Evolutionary conservation across 1,140 invertebrate genomes (phyloP).

Genomic region (Eupristina koningsbergeri): DNA sequence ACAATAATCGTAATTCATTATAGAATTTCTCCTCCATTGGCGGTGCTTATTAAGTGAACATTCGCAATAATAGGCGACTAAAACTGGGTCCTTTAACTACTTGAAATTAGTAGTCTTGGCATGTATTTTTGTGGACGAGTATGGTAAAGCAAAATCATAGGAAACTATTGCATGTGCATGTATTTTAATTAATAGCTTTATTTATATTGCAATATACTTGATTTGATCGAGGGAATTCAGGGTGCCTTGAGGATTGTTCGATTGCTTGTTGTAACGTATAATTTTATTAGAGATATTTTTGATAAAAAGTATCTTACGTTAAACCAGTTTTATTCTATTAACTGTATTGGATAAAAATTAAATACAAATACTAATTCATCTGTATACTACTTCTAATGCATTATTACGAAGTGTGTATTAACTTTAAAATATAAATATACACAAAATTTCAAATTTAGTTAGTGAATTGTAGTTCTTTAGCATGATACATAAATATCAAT

Average conservation of each 20-base stretch:
- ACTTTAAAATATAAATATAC: too few relatives aligned
- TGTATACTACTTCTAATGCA: too few relatives aligned
- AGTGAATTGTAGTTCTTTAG: too few relatives aligned
- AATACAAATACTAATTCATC: too few relatives aligned
- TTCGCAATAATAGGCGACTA: background rate
- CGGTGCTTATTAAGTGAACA: background rate
- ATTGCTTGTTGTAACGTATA: background rate
- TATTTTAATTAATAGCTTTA: background rate
- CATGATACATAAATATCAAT: too few relatives aligned
- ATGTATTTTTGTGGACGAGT: background rate
- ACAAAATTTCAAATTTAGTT: too few relatives aligned
- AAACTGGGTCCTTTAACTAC: background rate
- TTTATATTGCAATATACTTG: background rate
- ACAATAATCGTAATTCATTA: background rate
- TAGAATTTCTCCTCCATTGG: background rate
- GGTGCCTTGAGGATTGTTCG: too few relatives aligned
- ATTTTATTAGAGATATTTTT: background rate
- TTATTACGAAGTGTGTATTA: too few relatives aligned
- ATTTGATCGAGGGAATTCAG: too few relatives aligned
- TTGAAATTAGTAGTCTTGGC: background rate
- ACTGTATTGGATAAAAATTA: too few relatives aligned
- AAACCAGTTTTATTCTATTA: too few relatives aligned
- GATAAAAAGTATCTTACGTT: background rate
- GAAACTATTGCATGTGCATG: background rate
- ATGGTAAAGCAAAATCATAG: too few relatives aligned